Conservation (phyloP, 2,888 invertebrate genomes). For the Petrophora chlorosata region DNA sequence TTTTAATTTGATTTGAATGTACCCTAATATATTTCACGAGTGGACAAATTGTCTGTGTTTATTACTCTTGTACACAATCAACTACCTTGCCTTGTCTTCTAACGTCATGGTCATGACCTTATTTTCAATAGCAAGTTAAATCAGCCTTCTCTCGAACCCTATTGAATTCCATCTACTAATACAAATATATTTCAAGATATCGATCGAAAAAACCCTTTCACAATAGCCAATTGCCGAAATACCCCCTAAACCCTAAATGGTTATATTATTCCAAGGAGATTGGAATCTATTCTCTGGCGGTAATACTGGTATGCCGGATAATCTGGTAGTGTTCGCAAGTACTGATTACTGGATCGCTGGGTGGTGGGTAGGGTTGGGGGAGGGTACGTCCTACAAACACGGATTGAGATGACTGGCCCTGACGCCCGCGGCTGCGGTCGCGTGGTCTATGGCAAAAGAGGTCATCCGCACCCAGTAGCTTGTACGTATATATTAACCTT, state of each 20-base stretch:
- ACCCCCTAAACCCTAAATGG: slow-evolving; percentile 20
- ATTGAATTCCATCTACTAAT: slow-evolving; percentile 6
- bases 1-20: no score
- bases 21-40: no score
- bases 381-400: slow-evolving; percentile 58
- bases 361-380: slow-evolving; percentile 31
- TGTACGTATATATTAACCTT: no score
- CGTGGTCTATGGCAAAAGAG: slow-evolving; percentile 36
- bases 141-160: slow-evolving; percentile 2
- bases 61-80: no score
- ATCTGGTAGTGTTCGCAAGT: slow-evolving; percentile 40
- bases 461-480: not conserved
- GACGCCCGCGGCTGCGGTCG: slow-evolving; percentile 53
- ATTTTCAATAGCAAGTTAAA: not conserved
- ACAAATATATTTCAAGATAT: slow-evolving; percentile 8
- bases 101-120: no score
- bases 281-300: slow-evolving; percentile 24
- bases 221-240: slow-evolving; percentile 18
- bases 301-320: slow-evolving; percentile 23
- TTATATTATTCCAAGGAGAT: slow-evolving; percentile 29
- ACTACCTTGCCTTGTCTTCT: no score
- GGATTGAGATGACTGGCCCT: slow-evolving; percentile 64
- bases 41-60: no score
- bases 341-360: slow-evolving; percentile 55
- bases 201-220: slow-evolving; percentile 20